Evolutionary conservation across 92 coral and sea anemone genomes (phyloP).

Genomic region (Umimayanthus chanpuru): DNA sequence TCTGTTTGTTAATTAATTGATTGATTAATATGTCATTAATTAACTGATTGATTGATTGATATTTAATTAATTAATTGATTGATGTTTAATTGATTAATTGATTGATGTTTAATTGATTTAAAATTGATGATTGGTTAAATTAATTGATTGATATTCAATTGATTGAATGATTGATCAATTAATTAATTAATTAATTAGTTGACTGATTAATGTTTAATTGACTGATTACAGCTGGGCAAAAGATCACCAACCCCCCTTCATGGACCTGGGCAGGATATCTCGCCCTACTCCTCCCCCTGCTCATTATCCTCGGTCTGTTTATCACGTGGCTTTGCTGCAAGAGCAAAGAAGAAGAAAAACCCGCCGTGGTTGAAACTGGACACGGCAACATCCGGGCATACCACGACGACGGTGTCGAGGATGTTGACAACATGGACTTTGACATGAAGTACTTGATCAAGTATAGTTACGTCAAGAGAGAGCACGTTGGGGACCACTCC

Average conservation of each 20-base stretch:
- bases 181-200: too few relatives aligned
- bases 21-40: too few relatives aligned
- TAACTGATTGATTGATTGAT: too few relatives aligned
- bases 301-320: constrained; percentile 9
- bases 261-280: constrained; percentile 24
- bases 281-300: background rate
- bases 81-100: too few relatives aligned
- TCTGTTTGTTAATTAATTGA: too few relatives aligned
- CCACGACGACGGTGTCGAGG: constrained; percentile 28
- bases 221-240: background rate
- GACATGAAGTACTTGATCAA: constrained; percentile 36
- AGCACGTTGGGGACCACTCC: constrained; percentile 14
- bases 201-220: too few relatives aligned
- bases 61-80: too few relatives aligned
- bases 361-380: background rate
- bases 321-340: constrained; percentile 37
- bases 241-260: background rate
- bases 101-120: too few relatives aligned
- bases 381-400: constrained; percentile 36
- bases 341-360: constrained; percentile 34
- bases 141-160: too few relatives aligned
- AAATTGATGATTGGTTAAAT: too few relatives aligned
- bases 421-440: constrained; percentile 30
- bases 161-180: too few relatives aligned
- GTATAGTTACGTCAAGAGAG: constrained; percentile 10